phyloP scores from a whole-genome alignment of 2,113 vertebrate genomes.

The Chroicocephalus ridibundus region DNA sequence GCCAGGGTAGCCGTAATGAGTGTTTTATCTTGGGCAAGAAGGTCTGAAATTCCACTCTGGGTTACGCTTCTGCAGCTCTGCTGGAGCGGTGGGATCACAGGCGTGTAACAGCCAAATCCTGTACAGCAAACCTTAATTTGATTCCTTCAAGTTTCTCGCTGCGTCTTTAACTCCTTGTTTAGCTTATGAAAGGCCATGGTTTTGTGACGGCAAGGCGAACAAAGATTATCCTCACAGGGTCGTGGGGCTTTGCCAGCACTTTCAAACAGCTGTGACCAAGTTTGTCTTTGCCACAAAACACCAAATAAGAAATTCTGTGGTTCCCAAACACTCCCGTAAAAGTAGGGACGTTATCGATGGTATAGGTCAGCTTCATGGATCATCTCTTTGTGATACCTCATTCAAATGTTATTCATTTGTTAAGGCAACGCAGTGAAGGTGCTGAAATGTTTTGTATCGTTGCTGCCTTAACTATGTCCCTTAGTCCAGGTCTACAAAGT shows the following conservation, averaged over 20 bases:
- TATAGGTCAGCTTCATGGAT: neutral
- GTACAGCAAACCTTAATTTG: neutral
- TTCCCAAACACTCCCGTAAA: neutral
- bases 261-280: neutral
- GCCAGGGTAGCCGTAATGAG: neutral
- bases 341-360: neutral
- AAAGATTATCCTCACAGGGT: neutral
- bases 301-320: neutral
- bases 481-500: neutral
- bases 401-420: neutral
- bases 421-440: neutral
- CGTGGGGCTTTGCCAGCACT: neutral
- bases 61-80: neutral
- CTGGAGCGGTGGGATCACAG: neutral
- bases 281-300: neutral
- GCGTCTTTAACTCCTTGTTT: neutral
- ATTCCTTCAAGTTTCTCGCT: neutral
- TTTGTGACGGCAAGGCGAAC: neutral
- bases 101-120: neutral
- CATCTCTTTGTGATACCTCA: neutral
- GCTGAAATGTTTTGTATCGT: neutral
- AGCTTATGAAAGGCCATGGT: neutral
- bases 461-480: neutral
- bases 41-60: constrained; percentile 41
- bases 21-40: constrained; percentile 9